Evolutionary conservation across 2,888 invertebrate genomes (phyloP).

Genomic region (Eugnorisma glareosa): DNA sequence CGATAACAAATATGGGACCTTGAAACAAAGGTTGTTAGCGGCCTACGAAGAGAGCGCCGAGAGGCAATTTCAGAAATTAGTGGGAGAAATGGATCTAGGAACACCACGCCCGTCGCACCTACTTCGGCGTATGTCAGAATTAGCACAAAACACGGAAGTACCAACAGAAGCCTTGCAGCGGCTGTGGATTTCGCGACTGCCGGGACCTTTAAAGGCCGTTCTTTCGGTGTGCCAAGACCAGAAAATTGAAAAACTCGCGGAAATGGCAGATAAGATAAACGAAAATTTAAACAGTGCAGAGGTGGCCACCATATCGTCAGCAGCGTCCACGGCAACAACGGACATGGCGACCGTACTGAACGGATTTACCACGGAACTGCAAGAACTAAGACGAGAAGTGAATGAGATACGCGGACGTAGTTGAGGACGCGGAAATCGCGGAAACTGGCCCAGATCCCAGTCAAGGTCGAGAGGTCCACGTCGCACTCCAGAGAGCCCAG

Average conservation of each 20-base stretch:
- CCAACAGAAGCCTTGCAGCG: too few species aligned
- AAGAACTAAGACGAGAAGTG: not conserved
- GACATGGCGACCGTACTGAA: not conserved
- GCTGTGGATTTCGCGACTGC: too few species aligned
- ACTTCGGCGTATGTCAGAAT: too few species aligned
- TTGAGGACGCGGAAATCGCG: not conserved
- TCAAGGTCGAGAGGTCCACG: not conserved
- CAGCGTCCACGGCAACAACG: not conserved
- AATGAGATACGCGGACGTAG: not conserved
- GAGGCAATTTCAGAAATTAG: not conserved
- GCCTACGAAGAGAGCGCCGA: not conserved
- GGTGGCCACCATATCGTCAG: not conserved
- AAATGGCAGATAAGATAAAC: not conserved
- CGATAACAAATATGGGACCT: too few species aligned
- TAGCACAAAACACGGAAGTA: too few species aligned
- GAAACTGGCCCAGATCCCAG: not conserved
- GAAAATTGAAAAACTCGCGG: not conserved
- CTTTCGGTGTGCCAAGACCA: not conserved
- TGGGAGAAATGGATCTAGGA: not conserved
- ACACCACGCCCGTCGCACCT: not conserved
- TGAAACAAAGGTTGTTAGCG: not conserved
- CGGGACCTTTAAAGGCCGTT: too few species aligned
- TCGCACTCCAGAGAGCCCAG: not conserved
- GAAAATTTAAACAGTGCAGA: not conserved
- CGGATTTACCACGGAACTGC: not conserved